Conservation (phyloP, 2,888 invertebrate species). For the Synergus umbraculus region DNA sequence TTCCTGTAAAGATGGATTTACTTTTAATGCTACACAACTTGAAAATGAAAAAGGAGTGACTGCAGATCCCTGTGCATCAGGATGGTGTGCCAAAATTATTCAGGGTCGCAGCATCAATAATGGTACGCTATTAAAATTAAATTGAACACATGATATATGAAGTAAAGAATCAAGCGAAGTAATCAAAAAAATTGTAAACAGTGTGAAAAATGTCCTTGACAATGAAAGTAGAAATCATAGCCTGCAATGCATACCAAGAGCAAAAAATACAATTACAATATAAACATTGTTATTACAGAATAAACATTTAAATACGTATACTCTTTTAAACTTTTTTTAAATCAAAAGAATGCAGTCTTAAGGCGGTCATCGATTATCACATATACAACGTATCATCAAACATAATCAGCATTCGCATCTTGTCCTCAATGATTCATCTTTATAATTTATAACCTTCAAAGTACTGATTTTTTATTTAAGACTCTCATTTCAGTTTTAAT, state of each 20-base stretch:
- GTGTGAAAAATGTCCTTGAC: no score
- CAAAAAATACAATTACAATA: no score
- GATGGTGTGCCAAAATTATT: slow-evolving; percentile 95
- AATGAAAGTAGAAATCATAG: no score
- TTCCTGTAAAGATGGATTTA: slow-evolving; percentile 92
- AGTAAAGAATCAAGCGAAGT: no score
- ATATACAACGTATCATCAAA: neutral
- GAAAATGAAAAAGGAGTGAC: slow-evolving; percentile 85
- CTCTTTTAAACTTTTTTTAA: neutral
- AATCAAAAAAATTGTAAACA: no score
- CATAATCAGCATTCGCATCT: slow-evolving; percentile 19
- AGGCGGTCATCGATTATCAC: neutral
- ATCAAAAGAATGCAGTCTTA: slow-evolving; percentile 20
- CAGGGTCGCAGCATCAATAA: slow-evolving; percentile 89
- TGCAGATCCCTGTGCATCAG: slow-evolving; percentile 90
- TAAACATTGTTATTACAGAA: no score
- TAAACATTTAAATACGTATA: no score
- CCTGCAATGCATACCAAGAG: no score
- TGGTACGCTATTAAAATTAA: slow-evolving; percentile 79
- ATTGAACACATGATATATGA: no score
- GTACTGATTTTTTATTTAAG: neutral
- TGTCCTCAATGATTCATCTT: slow-evolving; percentile 31
- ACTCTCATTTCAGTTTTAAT: neutral
- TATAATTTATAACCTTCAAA: slow-evolving; percentile 4
- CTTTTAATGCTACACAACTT: slow-evolving; percentile 87